Conservation (phyloP, 2,797 vertebrate species). For the Microtus agrestis region DNA sequence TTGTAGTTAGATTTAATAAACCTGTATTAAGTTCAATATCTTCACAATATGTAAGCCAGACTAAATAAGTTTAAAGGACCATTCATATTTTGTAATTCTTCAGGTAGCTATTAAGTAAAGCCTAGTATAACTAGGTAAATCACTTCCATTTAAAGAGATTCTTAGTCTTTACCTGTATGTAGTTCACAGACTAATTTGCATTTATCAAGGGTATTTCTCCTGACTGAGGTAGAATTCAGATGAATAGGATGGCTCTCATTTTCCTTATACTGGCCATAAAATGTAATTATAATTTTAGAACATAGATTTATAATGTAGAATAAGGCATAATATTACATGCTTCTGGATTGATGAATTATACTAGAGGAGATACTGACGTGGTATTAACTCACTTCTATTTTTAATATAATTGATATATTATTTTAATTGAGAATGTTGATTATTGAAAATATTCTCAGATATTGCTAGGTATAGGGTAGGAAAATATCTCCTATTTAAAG, state of each 20-base stretch:
- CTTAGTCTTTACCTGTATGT: background rate
- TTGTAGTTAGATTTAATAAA: constrained; percentile 20
- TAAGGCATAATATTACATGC: background rate
- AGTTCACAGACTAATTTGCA: background rate
- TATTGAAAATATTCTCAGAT: constrained; percentile 2
- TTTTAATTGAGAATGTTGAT: background rate
- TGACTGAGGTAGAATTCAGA: background rate
- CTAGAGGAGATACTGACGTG: background rate
- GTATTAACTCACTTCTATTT: background rate
- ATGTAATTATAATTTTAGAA: background rate
- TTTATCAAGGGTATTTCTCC: constrained; percentile 14
- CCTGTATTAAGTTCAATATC: background rate
- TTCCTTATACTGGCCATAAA: background rate
- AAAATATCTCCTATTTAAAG: background rate
- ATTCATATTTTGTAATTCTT: constrained; percentile 33
- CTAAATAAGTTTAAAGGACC: background rate
- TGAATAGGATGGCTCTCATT: background rate
- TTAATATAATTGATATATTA: background rate
- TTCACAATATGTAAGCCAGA: constrained; percentile 1
- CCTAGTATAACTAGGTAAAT: background rate
- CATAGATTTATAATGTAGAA: background rate
- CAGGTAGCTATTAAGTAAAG: constrained; percentile 18
- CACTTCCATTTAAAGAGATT: constrained; percentile 47
- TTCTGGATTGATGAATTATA: background rate
- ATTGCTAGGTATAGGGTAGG: background rate